Evolutionary conservation across 1,140 invertebrate genomes (phyloP).

Genomic region (Tyrophagus putrescentiae): DNA sequence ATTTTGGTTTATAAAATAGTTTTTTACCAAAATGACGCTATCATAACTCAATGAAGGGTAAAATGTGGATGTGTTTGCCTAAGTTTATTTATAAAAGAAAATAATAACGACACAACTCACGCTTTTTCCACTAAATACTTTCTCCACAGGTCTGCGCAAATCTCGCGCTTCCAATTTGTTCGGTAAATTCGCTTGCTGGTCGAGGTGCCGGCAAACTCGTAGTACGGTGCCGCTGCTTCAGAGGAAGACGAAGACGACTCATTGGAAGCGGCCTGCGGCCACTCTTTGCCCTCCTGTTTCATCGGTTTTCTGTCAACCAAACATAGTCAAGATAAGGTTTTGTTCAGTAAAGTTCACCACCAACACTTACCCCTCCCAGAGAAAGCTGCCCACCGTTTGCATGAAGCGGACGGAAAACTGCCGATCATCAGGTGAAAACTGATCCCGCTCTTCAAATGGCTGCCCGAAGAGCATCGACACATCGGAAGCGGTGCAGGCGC

Average conservation of each 20-base stretch:
- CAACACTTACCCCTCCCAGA: background rate
- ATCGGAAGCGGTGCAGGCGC: constrained; percentile 6
- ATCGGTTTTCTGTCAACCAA: background rate
- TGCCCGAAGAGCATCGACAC: background rate
- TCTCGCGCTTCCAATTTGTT: background rate
- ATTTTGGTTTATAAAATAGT: no score
- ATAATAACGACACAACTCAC: background rate
- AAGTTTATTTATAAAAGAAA: no score
- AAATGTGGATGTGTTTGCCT: no score
- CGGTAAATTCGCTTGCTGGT: background rate
- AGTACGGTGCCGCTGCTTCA: no score
- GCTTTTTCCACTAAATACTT: background rate
- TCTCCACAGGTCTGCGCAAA: background rate
- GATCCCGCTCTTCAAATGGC: background rate
- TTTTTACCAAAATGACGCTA: no score
- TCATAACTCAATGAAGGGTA: no score
- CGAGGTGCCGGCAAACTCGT: background rate
- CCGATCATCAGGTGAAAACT: background rate
- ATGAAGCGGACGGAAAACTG: background rate
- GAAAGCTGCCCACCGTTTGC: constrained; percentile 4
- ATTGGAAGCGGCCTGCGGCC: background rate
- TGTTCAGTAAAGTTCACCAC: background rate
- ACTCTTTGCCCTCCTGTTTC: background rate
- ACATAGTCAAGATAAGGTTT: background rate
- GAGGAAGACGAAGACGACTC: no score